Conservation (phyloP, 2,888 invertebrate genomes). For the Microdon myrmicae region DNA sequence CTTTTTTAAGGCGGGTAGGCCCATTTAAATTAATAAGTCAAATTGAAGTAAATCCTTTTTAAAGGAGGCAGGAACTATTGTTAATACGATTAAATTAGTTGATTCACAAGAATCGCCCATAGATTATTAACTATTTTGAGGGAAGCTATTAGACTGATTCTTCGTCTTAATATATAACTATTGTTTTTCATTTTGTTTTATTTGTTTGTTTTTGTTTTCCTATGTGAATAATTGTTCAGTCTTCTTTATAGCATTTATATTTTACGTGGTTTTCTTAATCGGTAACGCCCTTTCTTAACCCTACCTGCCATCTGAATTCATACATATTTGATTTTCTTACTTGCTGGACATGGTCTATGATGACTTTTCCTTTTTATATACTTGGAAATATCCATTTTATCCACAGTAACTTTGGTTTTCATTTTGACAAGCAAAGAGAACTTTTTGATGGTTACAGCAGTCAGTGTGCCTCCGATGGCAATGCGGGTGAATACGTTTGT, state of each 20-base stretch:
- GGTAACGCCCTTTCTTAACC: neutral
- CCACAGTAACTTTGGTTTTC: constrained; percentile 53
- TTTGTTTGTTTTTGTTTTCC: neutral
- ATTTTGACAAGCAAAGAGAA: constrained; percentile 56
- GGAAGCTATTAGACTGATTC: no score
- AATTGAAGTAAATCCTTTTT: no score
- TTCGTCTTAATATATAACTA: no score
- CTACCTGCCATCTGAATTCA: constrained; percentile 14
- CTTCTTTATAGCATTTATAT: neutral
- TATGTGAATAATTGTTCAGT: neutral
- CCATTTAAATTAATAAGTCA: no score
- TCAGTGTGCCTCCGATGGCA: constrained; percentile 54
- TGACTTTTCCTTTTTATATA: constrained; percentile 35
- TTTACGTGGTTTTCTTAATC: neutral
- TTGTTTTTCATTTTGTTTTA: neutral
- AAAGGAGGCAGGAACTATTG: no score
- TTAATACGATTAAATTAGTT: no score
- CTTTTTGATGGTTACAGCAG: constrained; percentile 55
- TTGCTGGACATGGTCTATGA: constrained; percentile 56
- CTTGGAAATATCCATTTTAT: constrained; percentile 36
- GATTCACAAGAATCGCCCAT: no score
- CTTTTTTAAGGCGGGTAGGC: no score
- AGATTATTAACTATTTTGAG: no score
- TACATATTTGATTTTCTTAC: constrained; percentile 52
- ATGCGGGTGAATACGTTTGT: constrained; percentile 57